Evolutionary conservation across 2,797 vertebrate species (phyloP).

Genomic region (Huso huso): DNA sequence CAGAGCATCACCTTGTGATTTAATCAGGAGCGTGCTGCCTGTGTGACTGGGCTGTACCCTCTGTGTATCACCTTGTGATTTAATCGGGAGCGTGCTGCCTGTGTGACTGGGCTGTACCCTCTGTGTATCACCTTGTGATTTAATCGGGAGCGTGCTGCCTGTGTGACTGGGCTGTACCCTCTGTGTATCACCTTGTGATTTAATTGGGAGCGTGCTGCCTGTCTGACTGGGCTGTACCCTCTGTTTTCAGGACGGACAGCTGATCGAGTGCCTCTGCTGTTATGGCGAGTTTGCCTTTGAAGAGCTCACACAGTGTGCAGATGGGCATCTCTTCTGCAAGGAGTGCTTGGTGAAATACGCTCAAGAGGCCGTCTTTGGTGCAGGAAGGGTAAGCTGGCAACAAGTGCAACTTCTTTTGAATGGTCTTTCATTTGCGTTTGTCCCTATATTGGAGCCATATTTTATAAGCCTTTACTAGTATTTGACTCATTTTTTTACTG

Average conservation of each 20-base stretch:
- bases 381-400: constrained; percentile 72
- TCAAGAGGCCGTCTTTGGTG: constrained; percentile 93
- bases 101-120: background rate
- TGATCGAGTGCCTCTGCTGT: constrained; percentile 95
- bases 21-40: too few relatives aligned
- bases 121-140: background rate
- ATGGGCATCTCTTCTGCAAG: constrained; percentile 95
- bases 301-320: constrained; percentile 90
- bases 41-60: too few relatives aligned
- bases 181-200: background rate
- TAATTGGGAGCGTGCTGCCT: too few relatives aligned
- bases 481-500: too few relatives aligned
- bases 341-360: constrained; percentile 95
- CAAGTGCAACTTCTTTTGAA: too few relatives aligned
- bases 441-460: too few relatives aligned
- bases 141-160: too few relatives aligned
- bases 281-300: constrained; percentile 92
- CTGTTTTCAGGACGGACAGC: constrained; percentile 78
- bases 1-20: background rate
- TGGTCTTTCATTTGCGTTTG: too few relatives aligned
- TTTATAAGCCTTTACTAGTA: too few relatives aligned
- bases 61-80: too few relatives aligned
- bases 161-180: background rate
- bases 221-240: background rate
- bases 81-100: too few relatives aligned